Evolutionary conservation across 2,888 invertebrate species (phyloP), one percentile per base, ranked within the genome.

Genomic region (Dioctria linearis): DNA sequence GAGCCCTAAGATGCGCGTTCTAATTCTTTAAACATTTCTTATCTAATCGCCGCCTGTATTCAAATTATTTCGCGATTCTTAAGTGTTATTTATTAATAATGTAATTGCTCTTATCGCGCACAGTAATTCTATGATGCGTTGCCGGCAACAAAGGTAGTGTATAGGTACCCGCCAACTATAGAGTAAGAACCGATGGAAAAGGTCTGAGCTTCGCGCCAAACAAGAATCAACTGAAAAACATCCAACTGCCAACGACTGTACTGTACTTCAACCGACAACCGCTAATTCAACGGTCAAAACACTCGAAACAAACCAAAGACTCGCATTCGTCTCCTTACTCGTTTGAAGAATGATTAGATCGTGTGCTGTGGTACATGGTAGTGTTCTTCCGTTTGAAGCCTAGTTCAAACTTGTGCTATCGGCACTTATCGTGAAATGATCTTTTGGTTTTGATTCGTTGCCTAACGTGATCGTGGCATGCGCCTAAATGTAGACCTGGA

Each of bases 41-140:
- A 61, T 61, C 61, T 61, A 39, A 61, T 61, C 61, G 37, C 11
- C 4, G 37, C 61, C 11, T 25, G 25, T 25, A 25, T 61, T 61
- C 61, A 39, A 39, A 61, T 61, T 61, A 11, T 61, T 61, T 61
- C 39, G 61, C 61, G 39, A 61, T 61, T 61, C 25, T 61, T 61
- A 25, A 39, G 37, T 59, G 25, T 13, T 5, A 11, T 5, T 59
- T 11, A 59, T 8, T 11, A 11, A n/a, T 61, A 25, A 61, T 61
- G 3, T 61, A 61, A 61, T 61, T 39, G 37, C 6, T 37, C 61
- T 61, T 61, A 61, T 61, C 61, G 25, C 4, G n/a, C 59, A 37
- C 61, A 61, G n/a, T 8, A 61, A 4, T 25, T 5, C 37, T 39
- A 4, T 61, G 37, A 61, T 61, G 25, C 39, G 3, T 25, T 25